A percentile compares a stretch with the other conserved stretches of the same genome.
These are phyloP conservation scores for Drosophila lowei DNA, from an alignment of 1,140 invertebrate species.

Conservation along the genomic window DNA sequence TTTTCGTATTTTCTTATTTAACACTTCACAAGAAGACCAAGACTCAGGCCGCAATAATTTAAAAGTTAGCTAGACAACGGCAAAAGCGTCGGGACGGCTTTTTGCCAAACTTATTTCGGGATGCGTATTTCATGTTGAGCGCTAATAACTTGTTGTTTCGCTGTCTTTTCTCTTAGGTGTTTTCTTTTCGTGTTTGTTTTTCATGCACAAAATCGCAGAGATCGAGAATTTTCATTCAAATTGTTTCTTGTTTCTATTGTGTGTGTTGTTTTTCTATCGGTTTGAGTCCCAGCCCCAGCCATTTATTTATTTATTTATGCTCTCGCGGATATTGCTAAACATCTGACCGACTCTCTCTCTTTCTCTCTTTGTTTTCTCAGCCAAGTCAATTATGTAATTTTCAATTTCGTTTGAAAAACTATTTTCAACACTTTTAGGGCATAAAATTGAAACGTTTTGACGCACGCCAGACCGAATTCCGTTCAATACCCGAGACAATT, in stretches of 20 bases:
- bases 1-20: conserved; percentile 18
- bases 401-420: conserved; percentile 47
- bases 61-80: conserved; percentile 34
- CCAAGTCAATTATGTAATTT: conserved; percentile 65
- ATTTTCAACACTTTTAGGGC: conserved; percentile 71
- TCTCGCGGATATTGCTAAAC: conserved; percentile 52
- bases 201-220: conserved; percentile 6
- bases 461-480: conserved; percentile 33
- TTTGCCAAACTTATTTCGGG: conserved; percentile 71
- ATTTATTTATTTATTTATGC: conserved; percentile 58
- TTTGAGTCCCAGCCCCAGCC: not conserved
- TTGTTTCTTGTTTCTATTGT: conserved; percentile 45
- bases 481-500: conserved; percentile 27
- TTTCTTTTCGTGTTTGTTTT: no score
- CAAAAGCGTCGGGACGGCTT: conserved; percentile 19
- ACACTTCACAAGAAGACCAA: conserved; percentile 19
- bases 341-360: conserved; percentile 18
- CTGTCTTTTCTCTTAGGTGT: conserved; percentile 18
- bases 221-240: conserved; percentile 54
- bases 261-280: conserved; percentile 36
- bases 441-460: conserved; percentile 54
- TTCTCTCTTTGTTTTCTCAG: conserved; percentile 8
- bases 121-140: conserved; percentile 58
- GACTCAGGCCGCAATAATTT: conserved; percentile 39
- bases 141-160: conserved; percentile 74